Evolutionary conservation across 2,797 vertebrate species (phyloP), one percentile per base, ranked within the genome.

Genomic region (Austrolebias charrua): DNA sequence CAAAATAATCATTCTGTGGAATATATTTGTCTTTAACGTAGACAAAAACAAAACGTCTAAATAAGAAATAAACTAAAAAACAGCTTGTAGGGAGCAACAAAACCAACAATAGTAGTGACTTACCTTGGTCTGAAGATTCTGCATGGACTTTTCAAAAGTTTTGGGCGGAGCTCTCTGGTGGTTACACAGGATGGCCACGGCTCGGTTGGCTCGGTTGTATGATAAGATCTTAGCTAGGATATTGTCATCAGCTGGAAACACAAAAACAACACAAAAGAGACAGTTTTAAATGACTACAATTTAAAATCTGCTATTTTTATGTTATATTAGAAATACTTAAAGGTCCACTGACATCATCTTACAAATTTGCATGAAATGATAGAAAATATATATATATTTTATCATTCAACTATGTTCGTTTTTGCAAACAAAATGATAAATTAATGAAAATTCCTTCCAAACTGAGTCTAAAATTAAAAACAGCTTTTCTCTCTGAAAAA

Each of bases 131-230:
- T 98, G 96, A 61, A 98, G 93, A 84, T 95, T 98, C 90, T 96
- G 94, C 96, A 98, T 98, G 78, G 96, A 98, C 83, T 98, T 98
- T 86, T 98, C 96, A 20, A 98, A 98, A 31, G 96, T 98, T 92
- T 98, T 98, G 28, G 96, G 96, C 3, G 96, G 95, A 64, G 96
- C 97, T 86, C 97, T 95, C 93, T 98, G 97, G 93, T 98, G 97
- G 92, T 98, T 98, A 82, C 96, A 98, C 76, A 98, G 92, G 73
- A 98, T 95, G 57, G 97, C 96, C 73, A 98, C 97, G 0, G 96
- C 96, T 84, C 96, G 91, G 90, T 98, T 98, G 84, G 96, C 96
- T 89, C 96, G 94, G 82, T 98, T 98, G 59, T 97, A 98, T 9
- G 96, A 98, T 18, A 98, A 91, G 86, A 98, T 95, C 91, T 98